Base-by-base conservation (phyloP, 2,888 invertebrate species). In the Tanypteryx hageni region DNA sequence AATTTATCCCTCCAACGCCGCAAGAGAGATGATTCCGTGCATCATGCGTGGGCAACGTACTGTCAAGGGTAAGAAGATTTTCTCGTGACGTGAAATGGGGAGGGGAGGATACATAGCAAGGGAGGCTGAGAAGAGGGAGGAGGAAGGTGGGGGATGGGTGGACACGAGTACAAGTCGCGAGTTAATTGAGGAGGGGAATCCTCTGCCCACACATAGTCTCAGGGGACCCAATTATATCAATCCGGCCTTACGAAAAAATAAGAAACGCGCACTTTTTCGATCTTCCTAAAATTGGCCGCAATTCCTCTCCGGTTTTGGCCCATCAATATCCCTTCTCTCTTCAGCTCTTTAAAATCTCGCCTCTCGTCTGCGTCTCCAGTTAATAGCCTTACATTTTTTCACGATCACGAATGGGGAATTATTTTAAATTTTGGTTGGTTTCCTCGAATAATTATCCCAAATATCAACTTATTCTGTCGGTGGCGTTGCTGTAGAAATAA, bases 191-290 rank as follows among this genome's bases (percentile, higher is more conserved):
- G 44, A 82, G 64, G 64, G 91, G 44, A 68, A 92, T 92, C 18
- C 91, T 64, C 58, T 18, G 89, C 89, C 64, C 44, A 64, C 44
- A 64, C 44, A 16, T n/a, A 89, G 93, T 93, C 95, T 94, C 95
- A 59, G 0, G 81, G 95, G 94, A 94, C 94, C 95, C 95, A 95
- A 95, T 95, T 95, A 95, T 94, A 81, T 64, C 61, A 44, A 86
- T 89, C 89, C 31, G 11, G 18, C 13, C 56, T 5, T n/a, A 44
- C 31, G 18, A 76, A 89, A 68, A 68, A n/a, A 89, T 44, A 68
- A 44, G 44, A 44, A 44, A 44, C 1, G 44, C 44, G 44, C 44
- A 5, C 5, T 44, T 44, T 44, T 44, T 89, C 16, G 7, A 3
- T 61, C 76, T 76, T 27, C 13, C 27, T 13, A 76, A 76, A 76